phyloP scores from a whole-genome alignment of 2,888 invertebrate genomes.

The Acrobasis repandana region DNA sequence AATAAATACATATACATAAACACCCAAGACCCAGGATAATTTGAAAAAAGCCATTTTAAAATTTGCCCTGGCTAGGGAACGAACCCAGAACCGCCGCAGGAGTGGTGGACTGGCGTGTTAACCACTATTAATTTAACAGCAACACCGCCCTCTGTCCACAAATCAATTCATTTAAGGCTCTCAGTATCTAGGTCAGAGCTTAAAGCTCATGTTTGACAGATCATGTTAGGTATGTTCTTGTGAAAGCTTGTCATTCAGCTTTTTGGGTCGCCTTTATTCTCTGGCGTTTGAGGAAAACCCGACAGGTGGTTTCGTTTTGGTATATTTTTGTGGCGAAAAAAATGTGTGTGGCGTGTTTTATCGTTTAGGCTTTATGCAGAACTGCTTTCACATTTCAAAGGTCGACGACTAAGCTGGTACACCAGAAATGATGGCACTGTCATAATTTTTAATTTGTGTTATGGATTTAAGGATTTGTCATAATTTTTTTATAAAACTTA shows the following conservation, averaged over 20 bases:
- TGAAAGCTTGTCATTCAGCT: slow-evolving; percentile 31
- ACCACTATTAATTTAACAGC: too few relatives aligned
- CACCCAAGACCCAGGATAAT: too few relatives aligned
- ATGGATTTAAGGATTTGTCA: too few relatives aligned
- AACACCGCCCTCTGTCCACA: slow-evolving; percentile 21
- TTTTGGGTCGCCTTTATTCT: slow-evolving; percentile 14
- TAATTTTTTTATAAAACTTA: too few relatives aligned
- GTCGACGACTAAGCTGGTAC: too few relatives aligned
- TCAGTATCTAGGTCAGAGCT: not conserved
- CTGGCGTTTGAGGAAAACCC: slow-evolving; percentile 1
- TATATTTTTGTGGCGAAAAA: not conserved
- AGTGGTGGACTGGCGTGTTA: too few relatives aligned
- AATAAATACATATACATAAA: too few relatives aligned
- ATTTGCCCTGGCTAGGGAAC: too few relatives aligned
- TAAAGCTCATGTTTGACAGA: slow-evolving; percentile 27
- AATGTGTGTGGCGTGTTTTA: not conserved
- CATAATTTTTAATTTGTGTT: too few relatives aligned
- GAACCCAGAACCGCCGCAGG: too few relatives aligned
- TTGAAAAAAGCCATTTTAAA: too few relatives aligned
- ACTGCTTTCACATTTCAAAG: not conserved
- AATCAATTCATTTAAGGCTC: slow-evolving; percentile 29
- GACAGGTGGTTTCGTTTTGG: not conserved
- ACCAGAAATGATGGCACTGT: too few relatives aligned
- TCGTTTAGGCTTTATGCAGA: not conserved
- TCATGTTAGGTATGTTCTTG: slow-evolving; percentile 32